phyloP scores from a whole-genome alignment of 1,140 invertebrate species.

The Acyrthosiphon pisum region DNA sequence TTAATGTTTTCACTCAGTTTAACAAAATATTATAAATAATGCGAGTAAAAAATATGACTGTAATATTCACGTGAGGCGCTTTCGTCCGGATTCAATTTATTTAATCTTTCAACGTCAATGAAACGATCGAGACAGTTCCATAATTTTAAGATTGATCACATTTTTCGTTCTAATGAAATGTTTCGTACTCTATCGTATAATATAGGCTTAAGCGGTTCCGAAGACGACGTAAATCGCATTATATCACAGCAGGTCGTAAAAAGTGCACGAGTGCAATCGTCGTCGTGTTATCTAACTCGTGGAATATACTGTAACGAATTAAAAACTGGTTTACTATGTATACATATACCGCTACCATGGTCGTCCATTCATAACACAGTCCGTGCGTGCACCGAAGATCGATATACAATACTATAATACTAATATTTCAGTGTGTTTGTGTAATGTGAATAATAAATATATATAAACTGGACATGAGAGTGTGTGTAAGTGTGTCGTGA shows the following conservation, averaged over 20 bases:
- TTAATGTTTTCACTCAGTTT: not conserved
- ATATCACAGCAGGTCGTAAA: slow-evolving; percentile 43
- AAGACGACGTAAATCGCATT: slow-evolving; percentile 31
- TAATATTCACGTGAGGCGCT: not conserved
- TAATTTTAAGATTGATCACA: not conserved
- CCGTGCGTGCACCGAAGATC: not conserved
- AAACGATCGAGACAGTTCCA: not conserved
- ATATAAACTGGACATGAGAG: not conserved
- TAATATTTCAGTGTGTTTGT: not conserved
- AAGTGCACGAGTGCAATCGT: slow-evolving; percentile 38
- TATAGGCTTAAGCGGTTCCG: not conserved
- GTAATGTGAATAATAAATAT: not conserved
- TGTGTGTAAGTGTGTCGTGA: not conserved
- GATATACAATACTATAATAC: not conserved
- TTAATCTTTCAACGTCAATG: not conserved
- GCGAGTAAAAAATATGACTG: not conserved
- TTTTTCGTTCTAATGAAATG: not conserved
- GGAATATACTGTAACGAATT: slow-evolving; percentile 31
- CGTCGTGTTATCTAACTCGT: slow-evolving; percentile 32
- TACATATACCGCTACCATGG: not conserved
- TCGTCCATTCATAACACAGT: slow-evolving; percentile 28
- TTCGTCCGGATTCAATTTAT: not conserved
- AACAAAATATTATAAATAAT: not conserved
- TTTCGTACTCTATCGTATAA: not conserved
- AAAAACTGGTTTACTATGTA: slow-evolving; percentile 40